phyloP scores from a whole-genome alignment of 2,113 vertebrate genomes.

The Salminus brasiliensis region DNA sequence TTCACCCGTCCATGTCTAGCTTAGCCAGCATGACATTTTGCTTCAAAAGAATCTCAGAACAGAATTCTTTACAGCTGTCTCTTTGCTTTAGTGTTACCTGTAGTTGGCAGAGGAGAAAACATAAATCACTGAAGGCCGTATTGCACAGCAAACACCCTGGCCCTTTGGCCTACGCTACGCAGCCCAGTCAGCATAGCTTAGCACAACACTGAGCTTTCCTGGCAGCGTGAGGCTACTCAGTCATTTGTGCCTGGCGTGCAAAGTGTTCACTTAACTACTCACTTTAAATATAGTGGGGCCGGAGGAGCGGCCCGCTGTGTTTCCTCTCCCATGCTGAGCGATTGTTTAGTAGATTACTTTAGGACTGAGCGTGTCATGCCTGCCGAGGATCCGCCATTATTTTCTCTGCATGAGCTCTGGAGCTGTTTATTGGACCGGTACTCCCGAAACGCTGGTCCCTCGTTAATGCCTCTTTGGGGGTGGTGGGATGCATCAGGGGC shows the following conservation, averaged over 20 bases:
- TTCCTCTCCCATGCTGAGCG: slow-evolving; percentile 49
- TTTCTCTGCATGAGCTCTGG: slow-evolving; percentile 52
- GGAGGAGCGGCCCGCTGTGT: slow-evolving; percentile 36
- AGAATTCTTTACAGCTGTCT: neutral
- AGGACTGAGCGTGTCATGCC: slow-evolving; percentile 27
- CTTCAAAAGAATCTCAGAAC: too few relatives aligned
- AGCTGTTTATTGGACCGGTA: slow-evolving; percentile 62
- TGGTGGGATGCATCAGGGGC: neutral
- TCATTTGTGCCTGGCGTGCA: slow-evolving; percentile 41
- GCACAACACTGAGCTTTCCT: slow-evolving; percentile 5
- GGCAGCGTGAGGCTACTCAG: slow-evolving; percentile 25
- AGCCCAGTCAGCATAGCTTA: neutral
- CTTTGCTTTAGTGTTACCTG: neutral
- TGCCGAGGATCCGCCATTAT: slow-evolving; percentile 50
- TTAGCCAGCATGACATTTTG: too few relatives aligned
- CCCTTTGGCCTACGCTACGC: neutral
- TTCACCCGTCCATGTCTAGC: too few relatives aligned
- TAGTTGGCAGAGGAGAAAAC: neutral
- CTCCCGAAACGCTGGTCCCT: slow-evolving; percentile 52
- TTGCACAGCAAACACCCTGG: neutral
- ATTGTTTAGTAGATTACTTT: slow-evolving; percentile 59
- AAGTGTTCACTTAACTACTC: slow-evolving; percentile 54
- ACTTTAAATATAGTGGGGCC: slow-evolving; percentile 50
- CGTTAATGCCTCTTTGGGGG: slow-evolving; percentile 43
- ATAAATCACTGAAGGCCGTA: neutral